phyloP scores from a whole-genome alignment of 2,797 vertebrate species.

The Pampus argenteus region DNA sequence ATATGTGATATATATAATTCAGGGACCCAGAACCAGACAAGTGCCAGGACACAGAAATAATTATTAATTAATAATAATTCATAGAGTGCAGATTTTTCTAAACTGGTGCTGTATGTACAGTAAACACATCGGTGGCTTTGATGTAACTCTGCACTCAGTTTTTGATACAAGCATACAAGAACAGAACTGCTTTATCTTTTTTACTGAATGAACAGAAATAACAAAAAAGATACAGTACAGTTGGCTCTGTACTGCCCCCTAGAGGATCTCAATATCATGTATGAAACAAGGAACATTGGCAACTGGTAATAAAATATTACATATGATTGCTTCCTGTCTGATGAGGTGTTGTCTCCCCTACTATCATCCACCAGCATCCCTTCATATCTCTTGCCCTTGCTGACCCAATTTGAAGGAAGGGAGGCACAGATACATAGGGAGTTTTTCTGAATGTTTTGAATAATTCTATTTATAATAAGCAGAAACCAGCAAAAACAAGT shows the following conservation, averaged over 20 bases:
- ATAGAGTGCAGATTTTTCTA: not conserved
- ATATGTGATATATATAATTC: too few species aligned
- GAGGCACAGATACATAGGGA: too few species aligned
- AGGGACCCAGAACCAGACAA: not conserved
- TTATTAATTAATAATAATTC: too few species aligned
- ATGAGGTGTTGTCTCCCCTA: too few species aligned
- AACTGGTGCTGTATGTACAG: not conserved
- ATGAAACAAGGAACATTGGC: conserved; percentile 17
- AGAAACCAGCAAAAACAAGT: too few species aligned
- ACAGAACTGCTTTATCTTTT: not conserved
- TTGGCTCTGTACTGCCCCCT: conserved; percentile 55
- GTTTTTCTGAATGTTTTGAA: too few species aligned
- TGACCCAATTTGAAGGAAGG: too few species aligned
- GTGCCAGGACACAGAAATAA: not conserved
- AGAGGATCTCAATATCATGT: conserved; percentile 61
- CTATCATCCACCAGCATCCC: too few species aligned
- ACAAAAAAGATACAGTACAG: conserved; percentile 28
- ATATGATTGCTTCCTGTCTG: not conserved
- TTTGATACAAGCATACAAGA: not conserved
- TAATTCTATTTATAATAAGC: too few species aligned
- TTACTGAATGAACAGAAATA: not conserved
- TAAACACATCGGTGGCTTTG: not conserved
- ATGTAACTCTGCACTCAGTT: not conserved
- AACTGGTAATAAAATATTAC: not conserved
- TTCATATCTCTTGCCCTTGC: too few species aligned